phyloP scores from a whole-genome alignment of 1,140 invertebrate species.

The Drosophila arawakana region DNA sequence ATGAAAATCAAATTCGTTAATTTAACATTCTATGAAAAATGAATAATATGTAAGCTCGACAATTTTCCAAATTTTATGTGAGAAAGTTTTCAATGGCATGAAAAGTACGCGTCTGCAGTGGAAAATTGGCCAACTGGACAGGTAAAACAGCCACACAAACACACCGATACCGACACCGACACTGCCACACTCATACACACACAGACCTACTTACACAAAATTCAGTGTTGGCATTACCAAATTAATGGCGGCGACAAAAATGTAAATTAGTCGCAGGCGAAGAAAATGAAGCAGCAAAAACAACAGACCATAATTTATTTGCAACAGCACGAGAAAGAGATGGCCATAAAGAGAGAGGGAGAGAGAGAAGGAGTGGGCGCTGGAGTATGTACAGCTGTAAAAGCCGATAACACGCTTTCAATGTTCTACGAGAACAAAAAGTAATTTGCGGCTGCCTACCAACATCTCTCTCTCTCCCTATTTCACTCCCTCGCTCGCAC shows the following conservation, averaged over 20 bases:
- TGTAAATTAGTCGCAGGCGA: constrained; percentile 73
- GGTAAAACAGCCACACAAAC: constrained; percentile 6
- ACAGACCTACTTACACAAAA: neutral
- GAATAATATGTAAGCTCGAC: constrained; percentile 62
- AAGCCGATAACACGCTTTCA: constrained; percentile 72
- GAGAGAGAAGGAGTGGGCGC: constrained; percentile 20
- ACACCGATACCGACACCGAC: constrained; percentile 10
- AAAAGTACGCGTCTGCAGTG: constrained; percentile 53
- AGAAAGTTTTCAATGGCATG: neutral
- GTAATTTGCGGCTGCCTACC: constrained; percentile 65
- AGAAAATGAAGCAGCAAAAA: constrained; percentile 39
- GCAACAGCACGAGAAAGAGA: constrained; percentile 12
- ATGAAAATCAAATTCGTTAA: constrained; percentile 75
- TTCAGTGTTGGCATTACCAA: constrained; percentile 58
- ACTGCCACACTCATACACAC: constrained; percentile 5
- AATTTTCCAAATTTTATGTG: neutral
- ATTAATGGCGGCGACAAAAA: constrained; percentile 81
- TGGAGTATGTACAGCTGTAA: constrained; percentile 69
- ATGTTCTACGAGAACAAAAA: constrained; percentile 65
- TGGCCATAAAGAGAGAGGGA: neutral
- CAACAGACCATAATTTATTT: constrained; percentile 63
- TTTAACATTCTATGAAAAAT: constrained; percentile 73
- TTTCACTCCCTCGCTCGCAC: constrained; percentile 2
- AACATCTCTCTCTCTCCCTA: constrained; percentile 2
- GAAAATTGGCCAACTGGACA: constrained; percentile 59